Evolutionary conservation across 2,113 vertebrate genomes (phyloP).

Genomic region (Toxotes chatareus): DNA sequence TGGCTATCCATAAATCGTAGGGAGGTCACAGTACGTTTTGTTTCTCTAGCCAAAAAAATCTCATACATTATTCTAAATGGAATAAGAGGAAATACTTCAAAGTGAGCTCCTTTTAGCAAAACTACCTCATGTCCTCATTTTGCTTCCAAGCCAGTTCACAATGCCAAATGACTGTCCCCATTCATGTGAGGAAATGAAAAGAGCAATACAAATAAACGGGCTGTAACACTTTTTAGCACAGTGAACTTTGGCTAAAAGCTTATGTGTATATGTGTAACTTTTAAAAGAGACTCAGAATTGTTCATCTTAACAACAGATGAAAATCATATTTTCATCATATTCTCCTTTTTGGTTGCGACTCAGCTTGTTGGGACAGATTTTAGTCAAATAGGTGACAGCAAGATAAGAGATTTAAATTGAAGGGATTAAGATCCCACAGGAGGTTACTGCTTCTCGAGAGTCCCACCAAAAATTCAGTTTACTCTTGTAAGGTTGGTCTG

Average conservation of each 20-base stretch:
- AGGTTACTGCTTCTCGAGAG: background rate
- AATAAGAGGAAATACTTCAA: constrained; percentile 38
- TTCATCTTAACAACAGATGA: background rate
- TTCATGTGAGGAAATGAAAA: constrained; percentile 51
- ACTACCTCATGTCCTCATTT: constrained; percentile 15
- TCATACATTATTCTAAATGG: background rate
- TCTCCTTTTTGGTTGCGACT: background rate
- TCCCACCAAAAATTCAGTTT: background rate
- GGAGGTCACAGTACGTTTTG: background rate
- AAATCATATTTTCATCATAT: background rate
- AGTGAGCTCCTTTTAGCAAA: constrained; percentile 42
- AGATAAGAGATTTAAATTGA: background rate
- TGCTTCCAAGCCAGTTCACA: constrained; percentile 20
- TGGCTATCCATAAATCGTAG: background rate
- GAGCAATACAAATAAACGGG: constrained; percentile 14
- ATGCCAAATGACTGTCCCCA: background rate
- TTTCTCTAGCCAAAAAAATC: constrained; percentile 23
- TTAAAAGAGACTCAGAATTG: background rate
- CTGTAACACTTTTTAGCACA: background rate
- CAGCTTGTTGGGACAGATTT: background rate
- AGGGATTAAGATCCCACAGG: background rate
- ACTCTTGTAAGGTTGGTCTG: background rate
- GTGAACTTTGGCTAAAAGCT: constrained; percentile 18
- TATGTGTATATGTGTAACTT: background rate
- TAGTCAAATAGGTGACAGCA: too few relatives aligned